Percentiles rank a stretch among this genome's conserved stretches.
These are phyloP conservation scores for Julus scanicus DNA, from an alignment of 2,888 invertebrate species.

Conservation along the genomic window DNA sequence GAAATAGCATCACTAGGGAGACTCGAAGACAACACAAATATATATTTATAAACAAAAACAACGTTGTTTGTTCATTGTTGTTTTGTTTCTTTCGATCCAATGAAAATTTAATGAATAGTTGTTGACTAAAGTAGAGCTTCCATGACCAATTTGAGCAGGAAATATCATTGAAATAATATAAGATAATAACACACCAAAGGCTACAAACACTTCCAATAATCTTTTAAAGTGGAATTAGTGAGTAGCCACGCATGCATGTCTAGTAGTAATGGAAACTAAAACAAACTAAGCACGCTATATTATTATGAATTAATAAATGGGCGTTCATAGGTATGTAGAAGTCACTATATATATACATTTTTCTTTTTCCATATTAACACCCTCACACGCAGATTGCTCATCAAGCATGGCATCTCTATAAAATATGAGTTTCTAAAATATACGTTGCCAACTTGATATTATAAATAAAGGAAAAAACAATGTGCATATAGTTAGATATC, in stretches of 20 bases:
- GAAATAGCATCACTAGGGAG: no score
- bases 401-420: background rate
- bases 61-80: no score
- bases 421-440: background rate
- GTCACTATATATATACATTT: background rate
- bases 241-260: background rate
- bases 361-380: background rate
- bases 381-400: background rate
- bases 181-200: no score
- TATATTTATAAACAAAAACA: no score
- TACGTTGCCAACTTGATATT: background rate
- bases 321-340: slow-evolving; percentile 18
- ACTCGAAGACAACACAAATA: no score
- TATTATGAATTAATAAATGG: slow-evolving; percentile 33
- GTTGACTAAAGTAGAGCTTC: no score
- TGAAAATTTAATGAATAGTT: no score
- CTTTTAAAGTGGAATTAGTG: background rate
- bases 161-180: no score
- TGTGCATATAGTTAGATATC: background rate
- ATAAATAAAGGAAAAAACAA: background rate
- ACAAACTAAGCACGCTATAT: background rate
- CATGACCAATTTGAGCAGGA: no score
- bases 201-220: background rate
- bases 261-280: background rate
- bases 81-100: no score